Evolutionary conservation across 2,888 invertebrate genomes (phyloP), one percentile per base, ranked within the genome.

Genomic region (Formica aserva): DNA sequence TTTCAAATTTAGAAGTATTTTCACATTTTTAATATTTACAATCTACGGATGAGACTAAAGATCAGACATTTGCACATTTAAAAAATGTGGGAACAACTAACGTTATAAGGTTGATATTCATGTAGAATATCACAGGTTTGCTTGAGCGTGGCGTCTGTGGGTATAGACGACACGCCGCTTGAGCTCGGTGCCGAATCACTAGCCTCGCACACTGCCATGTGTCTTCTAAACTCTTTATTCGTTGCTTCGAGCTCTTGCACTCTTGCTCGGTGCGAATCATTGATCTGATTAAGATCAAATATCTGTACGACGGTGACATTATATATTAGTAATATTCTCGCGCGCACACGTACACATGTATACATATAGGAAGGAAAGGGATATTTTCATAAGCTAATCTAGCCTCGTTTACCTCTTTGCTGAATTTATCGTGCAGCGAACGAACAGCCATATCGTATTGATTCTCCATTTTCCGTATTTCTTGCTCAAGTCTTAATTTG

Each of bases 401-500:
- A 38, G 11, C 4, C 45, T 5, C 3, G 32, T 22, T 82, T 88
- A 94, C 93, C 88, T 94, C 93, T 84, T 94, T 94, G 74, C 92
- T 92, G 67, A 94, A 94, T 90, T 94, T 94, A 29, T 94, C 93
- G 41, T 94, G 92, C 9, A 94, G 88, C 4, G 89, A 90, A 80
- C 93, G 91, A 15, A 94, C 90, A 32, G 92, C 88, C 22, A 88
- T 52, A 13, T 94, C 94, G 55, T 93, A 94, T 83, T 91, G 89
- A 55, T 82, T 91, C 57, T 94, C 94, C n/a, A 87, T 91, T 84
- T 96, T 96, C 88, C 96, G 95, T 15, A 97, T 91, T 91, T 97
- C 96, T 89, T 96, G 95, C 93, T 98, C 97, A 45, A 97, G 93
- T 32, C 96, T 95, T 38, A 97, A 92, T 88, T 97, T 96, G 66